Base-by-base conservation (phyloP, 2,113 vertebrate genomes). In the Girardinichthys multiradiatus region DNA sequence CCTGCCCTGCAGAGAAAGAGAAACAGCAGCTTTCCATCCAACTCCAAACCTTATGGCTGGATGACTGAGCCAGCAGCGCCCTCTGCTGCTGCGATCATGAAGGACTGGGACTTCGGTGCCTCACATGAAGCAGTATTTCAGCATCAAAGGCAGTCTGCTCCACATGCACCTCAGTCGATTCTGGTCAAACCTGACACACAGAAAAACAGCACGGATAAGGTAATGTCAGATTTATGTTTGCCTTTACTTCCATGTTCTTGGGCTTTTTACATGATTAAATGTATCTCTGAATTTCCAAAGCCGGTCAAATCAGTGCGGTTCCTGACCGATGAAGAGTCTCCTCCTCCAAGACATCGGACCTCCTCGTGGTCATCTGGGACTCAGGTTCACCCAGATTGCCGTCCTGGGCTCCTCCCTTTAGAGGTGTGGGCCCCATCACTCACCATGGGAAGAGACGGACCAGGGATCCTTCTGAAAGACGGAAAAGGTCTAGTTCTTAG, bases 291-390 rank as follows among this genome's bases (percentile, higher is more conserved):
- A 26, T 45, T 67, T 62, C 9, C 39, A 87, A 87, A 99, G 97
- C 95, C 95, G 64, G 93, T 94, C 76, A 99, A 99, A 90, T 97
- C 97, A 0, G 98, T 99, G 85, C 87, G 97, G 71, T 99, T 99
- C 87, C 89, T 95, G 81, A 95, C 96, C 81, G 94, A 96, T 91
- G 92, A 97, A 91, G 92, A 92, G 1, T 77, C 93, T 87, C 94
- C 60, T 88, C 94, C 57, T 90, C 90, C 3, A 64, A 93, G 91
- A 94, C 94, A 28, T 77, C 92, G 93, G 28, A 91, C 91, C 29
- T 89, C 90, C 68, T 92, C 93, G 35, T 93, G 94, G 77, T 90
- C 94, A 0, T 87, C 94, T 24, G 91, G 94, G 35, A 80, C 59
- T 57, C 92, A 91, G 24, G 66, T 82, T 48, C 80, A 26, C 29